Conservation (phyloP, 64 coral and sea anemone species). For the Platygyra sinensis region DNA sequence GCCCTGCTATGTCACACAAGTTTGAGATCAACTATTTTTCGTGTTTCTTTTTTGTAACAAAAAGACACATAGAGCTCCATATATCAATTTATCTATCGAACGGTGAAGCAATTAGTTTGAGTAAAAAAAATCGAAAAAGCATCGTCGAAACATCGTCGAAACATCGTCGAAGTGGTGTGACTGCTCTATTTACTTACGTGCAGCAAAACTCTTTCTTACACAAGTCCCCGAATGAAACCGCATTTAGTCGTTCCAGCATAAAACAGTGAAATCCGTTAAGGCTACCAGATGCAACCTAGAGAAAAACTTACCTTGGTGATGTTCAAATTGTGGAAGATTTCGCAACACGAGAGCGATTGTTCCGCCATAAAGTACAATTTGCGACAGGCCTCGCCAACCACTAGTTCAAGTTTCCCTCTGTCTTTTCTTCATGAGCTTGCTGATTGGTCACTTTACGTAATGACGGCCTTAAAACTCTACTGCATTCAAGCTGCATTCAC, state of each 20-base stretch:
- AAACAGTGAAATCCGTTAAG: background rate
- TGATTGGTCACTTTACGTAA: background rate
- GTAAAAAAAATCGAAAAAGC: no score
- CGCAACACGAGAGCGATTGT: background rate
- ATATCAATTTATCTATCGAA: no score
- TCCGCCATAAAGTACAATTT: conserved; percentile 28
- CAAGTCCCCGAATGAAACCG: no score
- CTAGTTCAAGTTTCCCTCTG: conserved; percentile 19
- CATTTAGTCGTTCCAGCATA: background rate
- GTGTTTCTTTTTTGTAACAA: no score
- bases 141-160: no score
- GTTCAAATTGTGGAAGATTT: conserved; percentile 46
- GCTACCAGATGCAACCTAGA: background rate
- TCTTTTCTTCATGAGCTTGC: background rate
- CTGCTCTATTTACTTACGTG: no score
- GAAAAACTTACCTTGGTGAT: conserved; percentile 2
- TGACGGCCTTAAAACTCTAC: background rate
- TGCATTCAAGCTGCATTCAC: no score
- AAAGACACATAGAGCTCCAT: no score
- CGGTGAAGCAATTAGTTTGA: no score
- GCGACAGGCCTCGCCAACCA: background rate
- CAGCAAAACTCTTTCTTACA: background rate
- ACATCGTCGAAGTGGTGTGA: no score
- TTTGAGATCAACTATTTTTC: no score
- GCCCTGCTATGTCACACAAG: background rate